phyloP scores from a whole-genome alignment of 2,888 invertebrate species.

The Gastracanthus pulcherrimus region DNA sequence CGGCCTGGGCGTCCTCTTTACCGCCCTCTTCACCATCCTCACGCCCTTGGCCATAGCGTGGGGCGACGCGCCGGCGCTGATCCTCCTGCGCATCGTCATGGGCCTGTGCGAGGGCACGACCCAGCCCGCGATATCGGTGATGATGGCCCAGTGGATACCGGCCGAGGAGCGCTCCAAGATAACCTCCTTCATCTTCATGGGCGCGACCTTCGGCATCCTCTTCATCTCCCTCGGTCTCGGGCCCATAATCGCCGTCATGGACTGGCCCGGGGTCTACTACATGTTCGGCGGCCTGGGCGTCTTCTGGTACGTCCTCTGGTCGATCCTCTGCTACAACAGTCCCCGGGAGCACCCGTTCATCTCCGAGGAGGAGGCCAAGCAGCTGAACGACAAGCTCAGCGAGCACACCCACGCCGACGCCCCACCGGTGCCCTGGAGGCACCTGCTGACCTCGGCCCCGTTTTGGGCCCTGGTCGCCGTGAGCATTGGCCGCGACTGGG shows the following conservation, averaged over 20 bases:
- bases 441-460: constrained; percentile 79
- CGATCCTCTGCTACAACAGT: constrained; percentile 73
- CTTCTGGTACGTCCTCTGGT: constrained; percentile 86
- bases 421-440: constrained; percentile 58
- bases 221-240: constrained; percentile 84
- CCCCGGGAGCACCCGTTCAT: constrained; percentile 76
- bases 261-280: constrained; percentile 89
- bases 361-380: constrained; percentile 70
- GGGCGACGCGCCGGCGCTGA: constrained; percentile 85
- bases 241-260: constrained; percentile 80
- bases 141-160: constrained; percentile 90
- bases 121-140: constrained; percentile 89
- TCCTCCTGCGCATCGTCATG: constrained; percentile 87
- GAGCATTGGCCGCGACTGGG: constrained; percentile 56
- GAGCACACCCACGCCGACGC: constrained; percentile 53
- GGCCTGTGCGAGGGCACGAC: constrained; percentile 92
- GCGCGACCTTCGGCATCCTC: constrained; percentile 84
- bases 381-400: constrained; percentile 68
- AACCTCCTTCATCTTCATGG: constrained; percentile 89
- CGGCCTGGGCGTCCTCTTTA: constrained; percentile 88
- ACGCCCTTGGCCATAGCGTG: constrained; percentile 86
- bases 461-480: constrained; percentile 85
- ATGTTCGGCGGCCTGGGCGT: constrained; percentile 87
- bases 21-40: constrained; percentile 89
- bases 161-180: constrained; percentile 83